Evolutionary conservation across 2,888 invertebrate species (phyloP), one percentile per base, ranked within the genome.

Genomic region (Miltochrista miniata): DNA sequence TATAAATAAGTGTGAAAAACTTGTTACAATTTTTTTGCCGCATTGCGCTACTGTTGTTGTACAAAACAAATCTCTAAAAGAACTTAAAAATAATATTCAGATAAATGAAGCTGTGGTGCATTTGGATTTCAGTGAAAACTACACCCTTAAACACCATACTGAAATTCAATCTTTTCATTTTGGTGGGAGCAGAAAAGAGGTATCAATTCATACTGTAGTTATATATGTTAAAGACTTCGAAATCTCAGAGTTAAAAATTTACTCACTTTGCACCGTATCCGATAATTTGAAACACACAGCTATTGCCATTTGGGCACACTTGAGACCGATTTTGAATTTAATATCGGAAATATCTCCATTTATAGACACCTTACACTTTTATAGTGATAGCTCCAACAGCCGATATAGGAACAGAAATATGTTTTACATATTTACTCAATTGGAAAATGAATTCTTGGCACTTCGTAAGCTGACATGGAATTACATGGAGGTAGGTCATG

Each of bases 151-250:
- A 29, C 38, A 18, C 40, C n/a, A n/a, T n/a, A 38, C 45, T 9
- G 50, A 50, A 45, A 45, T 50, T 10, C 51, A 36, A 11, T 24
- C 44, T 10, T 59, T 59, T 11, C 64, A 67, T 51, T 67, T 69
- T 34, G 64, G 60, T 8, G 60, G 61, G 7, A 63, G 58, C 15
- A 44, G 62, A 7, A 54, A 56, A 31, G 64, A 66, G 55, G 51
- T 66, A 2, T 46, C 55, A 7, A 7, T 30, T 7, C 30, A 30
- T 30, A 30, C 30, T 8, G 5, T 8, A 30, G 30, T 30, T 5
- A 30, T 30, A 7, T 30, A 30, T 30, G 8, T 8, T 8, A 5
- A 30, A 7, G 30, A 30, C 8, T 30, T 30, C 8, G 5, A 5
- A 7, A 30, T 30, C 8, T 5, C 7, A 30, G 30, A 5, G 5